Conservation (phyloP, 2,797 vertebrate genomes). For the Gymnopithys bicolor region DNA sequence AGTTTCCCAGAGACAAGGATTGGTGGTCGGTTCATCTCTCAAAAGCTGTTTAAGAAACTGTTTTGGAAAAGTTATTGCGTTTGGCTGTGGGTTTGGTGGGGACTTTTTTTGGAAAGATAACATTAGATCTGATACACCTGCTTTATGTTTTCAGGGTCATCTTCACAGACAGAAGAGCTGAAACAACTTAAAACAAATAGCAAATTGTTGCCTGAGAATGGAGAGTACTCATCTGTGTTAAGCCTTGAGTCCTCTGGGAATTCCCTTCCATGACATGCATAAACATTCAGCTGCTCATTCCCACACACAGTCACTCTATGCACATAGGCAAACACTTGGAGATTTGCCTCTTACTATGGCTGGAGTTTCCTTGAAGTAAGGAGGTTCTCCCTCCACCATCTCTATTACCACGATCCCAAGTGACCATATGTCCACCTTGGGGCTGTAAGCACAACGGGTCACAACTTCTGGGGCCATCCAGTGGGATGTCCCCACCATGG, state of each 20-base stretch:
- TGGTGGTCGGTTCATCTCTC: no score
- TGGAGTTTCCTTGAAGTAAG: slow-evolving; percentile 88
- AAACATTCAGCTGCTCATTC: neutral
- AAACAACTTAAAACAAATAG: neutral
- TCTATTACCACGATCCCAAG: slow-evolving; percentile 90
- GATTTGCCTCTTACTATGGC: slow-evolving; percentile 83
- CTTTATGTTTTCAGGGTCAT: neutral
- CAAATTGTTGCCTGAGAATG: neutral
- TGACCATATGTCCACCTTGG: slow-evolving; percentile 90
- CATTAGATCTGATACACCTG: neutral
- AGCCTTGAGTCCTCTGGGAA: neutral
- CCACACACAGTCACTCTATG: neutral
- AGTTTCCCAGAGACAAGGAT: neutral
- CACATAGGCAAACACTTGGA: neutral
- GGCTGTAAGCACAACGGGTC: slow-evolving; percentile 75
- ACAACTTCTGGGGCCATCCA: slow-evolving; percentile 86
- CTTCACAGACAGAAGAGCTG: neutral
- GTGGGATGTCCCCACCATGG: slow-evolving; percentile 87
- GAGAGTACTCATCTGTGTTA: neutral
- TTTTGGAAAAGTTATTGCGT: neutral
- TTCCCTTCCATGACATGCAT: neutral
- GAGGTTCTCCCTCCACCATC: slow-evolving; percentile 91
- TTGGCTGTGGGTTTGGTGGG: neutral
- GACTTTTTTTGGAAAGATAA: neutral
- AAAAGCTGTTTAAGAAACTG: no score